phyloP scores from a whole-genome alignment of 2,888 invertebrate species.

The Boloria euphrosyne region DNA sequence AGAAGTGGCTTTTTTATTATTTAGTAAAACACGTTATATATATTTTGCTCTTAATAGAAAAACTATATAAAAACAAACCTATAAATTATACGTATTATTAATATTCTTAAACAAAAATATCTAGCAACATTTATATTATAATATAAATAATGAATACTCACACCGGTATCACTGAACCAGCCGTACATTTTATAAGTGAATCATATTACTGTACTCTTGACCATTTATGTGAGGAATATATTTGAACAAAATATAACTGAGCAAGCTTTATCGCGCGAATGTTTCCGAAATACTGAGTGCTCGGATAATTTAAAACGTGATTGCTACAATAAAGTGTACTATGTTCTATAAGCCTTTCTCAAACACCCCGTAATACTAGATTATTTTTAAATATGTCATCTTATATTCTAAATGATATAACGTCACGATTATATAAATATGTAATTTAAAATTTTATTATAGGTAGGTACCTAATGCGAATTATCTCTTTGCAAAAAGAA shows the following conservation, averaged over 20 bases:
- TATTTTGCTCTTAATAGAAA: no score
- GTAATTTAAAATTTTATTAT: no score
- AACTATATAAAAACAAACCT: no score
- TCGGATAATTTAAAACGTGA: slow-evolving; percentile 26
- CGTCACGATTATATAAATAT: neutral
- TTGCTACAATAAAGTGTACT: slow-evolving; percentile 13
- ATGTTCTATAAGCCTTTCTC: slow-evolving; percentile 46
- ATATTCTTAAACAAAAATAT: neutral
- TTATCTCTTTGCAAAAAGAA: no score
- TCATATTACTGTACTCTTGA: slow-evolving; percentile 10
- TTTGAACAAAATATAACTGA: slow-evolving; percentile 24
- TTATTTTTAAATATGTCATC: slow-evolving; percentile 34
- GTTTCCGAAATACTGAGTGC: slow-evolving; percentile 51
- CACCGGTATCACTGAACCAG: slow-evolving; percentile 48
- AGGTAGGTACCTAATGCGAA: no score
- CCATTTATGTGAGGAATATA: slow-evolving; percentile 2
- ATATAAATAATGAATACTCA: slow-evolving; percentile 49
- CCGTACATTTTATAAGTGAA: slow-evolving; percentile 48
- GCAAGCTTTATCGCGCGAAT: slow-evolving; percentile 45
- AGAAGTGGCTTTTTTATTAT: no score
- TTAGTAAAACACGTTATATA: no score
- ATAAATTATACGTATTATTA: no score
- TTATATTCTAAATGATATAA: slow-evolving; percentile 38
- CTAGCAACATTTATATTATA: slow-evolving; percentile 1
- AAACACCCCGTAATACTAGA: slow-evolving; percentile 46